Evolutionary conservation across 2,797 vertebrate species (phyloP).

Genomic region (Anguilla pacifica): DNA sequence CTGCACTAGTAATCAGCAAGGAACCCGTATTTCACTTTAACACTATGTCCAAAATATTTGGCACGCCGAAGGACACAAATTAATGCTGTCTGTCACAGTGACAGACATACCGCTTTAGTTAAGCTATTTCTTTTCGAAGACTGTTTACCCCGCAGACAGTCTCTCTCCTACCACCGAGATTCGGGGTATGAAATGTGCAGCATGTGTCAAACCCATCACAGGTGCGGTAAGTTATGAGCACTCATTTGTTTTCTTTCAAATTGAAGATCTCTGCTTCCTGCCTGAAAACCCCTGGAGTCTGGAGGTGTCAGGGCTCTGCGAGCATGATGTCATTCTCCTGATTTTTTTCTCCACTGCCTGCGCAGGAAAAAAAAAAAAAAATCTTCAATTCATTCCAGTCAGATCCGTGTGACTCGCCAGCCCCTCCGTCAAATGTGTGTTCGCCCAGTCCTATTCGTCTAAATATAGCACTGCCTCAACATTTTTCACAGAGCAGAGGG

Average conservation of each 20-base stretch:
- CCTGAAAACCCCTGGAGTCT: constrained; percentile 6
- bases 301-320: constrained; percentile 5
- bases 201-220: constrained; percentile 1
- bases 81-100: not conserved
- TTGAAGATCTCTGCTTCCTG: constrained; percentile 7
- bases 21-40: not conserved
- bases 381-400: not conserved
- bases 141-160: not conserved
- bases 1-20: not conserved
- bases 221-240: not conserved
- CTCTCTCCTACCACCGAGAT: not conserved
- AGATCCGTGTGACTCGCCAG: not conserved
- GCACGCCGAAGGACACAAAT: not conserved
- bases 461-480: not conserved
- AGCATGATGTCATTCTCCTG: not conserved
- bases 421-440: constrained; percentile 1
- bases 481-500: constrained; percentile 15
- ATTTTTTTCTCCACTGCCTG: constrained; percentile 4
- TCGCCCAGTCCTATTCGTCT: not conserved
- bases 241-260: constrained; percentile 4
- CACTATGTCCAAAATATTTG: not conserved
- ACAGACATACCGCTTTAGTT: not conserved
- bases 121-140: not conserved
- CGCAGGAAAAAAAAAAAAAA: constrained; percentile 1
- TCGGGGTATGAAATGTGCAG: not conserved